These are phyloP conservation scores for Caenorhabditis sp. DNA, from an alignment of 2,888 invertebrate species.

Conservation along the genomic window DNA sequence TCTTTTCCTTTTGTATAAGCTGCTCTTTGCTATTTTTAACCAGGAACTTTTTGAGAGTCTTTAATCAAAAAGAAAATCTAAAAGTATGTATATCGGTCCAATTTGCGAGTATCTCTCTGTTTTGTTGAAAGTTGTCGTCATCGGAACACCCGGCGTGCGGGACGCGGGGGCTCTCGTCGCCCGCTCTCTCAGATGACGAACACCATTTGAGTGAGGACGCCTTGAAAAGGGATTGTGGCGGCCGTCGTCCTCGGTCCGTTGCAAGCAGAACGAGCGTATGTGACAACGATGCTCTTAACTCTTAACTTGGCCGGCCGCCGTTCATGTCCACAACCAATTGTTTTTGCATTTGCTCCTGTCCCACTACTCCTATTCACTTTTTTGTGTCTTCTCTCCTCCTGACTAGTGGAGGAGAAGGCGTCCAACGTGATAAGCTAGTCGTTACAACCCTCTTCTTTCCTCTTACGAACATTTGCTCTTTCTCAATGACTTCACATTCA, in stretches of 20 bases:
- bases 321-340: slow-evolving; percentile 60
- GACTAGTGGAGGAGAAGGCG: slow-evolving; percentile 11
- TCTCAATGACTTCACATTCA: no score
- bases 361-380: slow-evolving; percentile 39
- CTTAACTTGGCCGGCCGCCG: slow-evolving; percentile 48
- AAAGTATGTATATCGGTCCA: slow-evolving; percentile 13
- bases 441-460: slow-evolving; percentile 26
- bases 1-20: no score
- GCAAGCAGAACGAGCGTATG: slow-evolving; percentile 28
- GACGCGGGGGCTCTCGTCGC: slow-evolving; percentile 13
- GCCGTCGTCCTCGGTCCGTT: neutral
- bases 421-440: slow-evolving; percentile 29
- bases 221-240: slow-evolving; percentile 26
- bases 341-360: slow-evolving; percentile 57
- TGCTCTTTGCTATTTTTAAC: no score
- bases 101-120: slow-evolving; percentile 41
- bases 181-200: slow-evolving; percentile 31
- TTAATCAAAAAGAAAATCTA: neutral
- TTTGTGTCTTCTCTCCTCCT: slow-evolving; percentile 27
- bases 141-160: slow-evolving; percentile 34
- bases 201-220: slow-evolving; percentile 25
- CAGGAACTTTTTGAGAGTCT: slow-evolving; percentile 14
- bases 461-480: no score
- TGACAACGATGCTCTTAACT: slow-evolving; percentile 53
- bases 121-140: slow-evolving; percentile 36